Evolutionary conservation across 2,113 vertebrate genomes (phyloP).

Genomic region (Antechinus flavipes): DNA sequence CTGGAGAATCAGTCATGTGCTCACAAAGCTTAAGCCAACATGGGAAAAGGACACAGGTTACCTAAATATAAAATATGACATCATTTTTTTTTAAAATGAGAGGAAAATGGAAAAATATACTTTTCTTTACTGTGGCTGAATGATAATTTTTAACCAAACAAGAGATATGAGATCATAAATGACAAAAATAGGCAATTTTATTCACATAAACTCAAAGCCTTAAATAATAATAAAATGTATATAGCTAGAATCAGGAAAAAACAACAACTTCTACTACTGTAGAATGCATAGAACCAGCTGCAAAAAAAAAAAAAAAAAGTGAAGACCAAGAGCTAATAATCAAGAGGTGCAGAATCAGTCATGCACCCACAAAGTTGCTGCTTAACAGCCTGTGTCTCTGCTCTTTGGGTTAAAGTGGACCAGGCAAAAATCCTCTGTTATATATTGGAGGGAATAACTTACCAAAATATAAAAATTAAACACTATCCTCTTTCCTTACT

Average conservation of each 20-base stretch:
- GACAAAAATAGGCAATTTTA: background rate
- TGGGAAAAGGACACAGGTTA: background rate
- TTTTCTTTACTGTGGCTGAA: background rate
- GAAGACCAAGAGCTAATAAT: background rate
- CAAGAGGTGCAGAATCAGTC: background rate
- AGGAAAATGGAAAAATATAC: background rate
- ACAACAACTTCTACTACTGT: background rate
- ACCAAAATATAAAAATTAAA: background rate
- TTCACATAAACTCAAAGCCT: background rate
- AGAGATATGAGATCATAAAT: background rate
- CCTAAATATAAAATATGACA: background rate
- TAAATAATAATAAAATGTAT: background rate
- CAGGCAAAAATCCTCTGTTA: background rate
- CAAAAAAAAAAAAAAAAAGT: background rate
- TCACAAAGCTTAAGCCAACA: background rate
- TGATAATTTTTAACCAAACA: background rate
- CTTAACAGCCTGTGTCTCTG: background rate
- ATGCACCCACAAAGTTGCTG: background rate
- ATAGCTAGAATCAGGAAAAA: background rate
- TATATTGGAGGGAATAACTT: background rate
- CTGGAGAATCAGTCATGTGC: background rate
- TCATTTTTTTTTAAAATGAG: background rate
- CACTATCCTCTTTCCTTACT: background rate
- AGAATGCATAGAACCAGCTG: background rate
- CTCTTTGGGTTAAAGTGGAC: background rate